These are phyloP conservation scores for Gisinianus flammeolus DNA, from an alignment of 2,888 invertebrate species.

Conservation along the genomic window DNA sequence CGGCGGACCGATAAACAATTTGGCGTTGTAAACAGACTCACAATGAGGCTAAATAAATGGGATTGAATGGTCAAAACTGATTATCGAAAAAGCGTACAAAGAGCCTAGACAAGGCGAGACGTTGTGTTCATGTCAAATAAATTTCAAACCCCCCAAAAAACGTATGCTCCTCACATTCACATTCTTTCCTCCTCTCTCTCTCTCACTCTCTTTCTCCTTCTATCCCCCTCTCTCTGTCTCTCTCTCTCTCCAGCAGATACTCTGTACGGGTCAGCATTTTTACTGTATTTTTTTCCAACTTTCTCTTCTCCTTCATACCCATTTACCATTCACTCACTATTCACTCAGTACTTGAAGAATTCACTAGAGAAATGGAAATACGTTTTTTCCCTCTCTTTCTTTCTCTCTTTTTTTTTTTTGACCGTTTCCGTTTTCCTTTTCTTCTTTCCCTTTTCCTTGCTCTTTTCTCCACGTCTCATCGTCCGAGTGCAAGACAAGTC, in stretches of 20 bases:
- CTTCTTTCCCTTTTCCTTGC: not conserved
- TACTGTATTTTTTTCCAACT: not conserved
- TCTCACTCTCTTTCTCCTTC: not conserved
- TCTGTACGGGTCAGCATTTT: not conserved
- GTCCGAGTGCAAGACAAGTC: not conserved
- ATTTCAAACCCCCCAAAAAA: constrained; percentile 28
- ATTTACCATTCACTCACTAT: constrained; percentile 3
- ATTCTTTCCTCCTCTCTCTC: not conserved
- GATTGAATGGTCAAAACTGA: constrained; percentile 40
- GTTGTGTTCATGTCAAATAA: constrained; percentile 32
- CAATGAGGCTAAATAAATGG: constrained; percentile 37
- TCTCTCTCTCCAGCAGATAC: too few relatives aligned
- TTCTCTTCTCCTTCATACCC: too few relatives aligned
- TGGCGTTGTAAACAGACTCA: constrained; percentile 39
- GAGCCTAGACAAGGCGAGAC: constrained; percentile 13
- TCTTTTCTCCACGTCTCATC: not conserved
- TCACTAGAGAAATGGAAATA: constrained; percentile 15
- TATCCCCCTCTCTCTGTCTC: not conserved
- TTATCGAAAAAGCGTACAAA: constrained; percentile 31
- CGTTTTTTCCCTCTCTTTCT: constrained; percentile 8
- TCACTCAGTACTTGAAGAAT: constrained; percentile 2
- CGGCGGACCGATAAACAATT: constrained; percentile 34
- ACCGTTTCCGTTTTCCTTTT: not conserved
- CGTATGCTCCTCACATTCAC: constrained; percentile 25
- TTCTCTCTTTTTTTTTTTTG: not conserved